Conservation (phyloP, 2,113 vertebrate genomes). For the Lycocorax pyrrhopterus region DNA sequence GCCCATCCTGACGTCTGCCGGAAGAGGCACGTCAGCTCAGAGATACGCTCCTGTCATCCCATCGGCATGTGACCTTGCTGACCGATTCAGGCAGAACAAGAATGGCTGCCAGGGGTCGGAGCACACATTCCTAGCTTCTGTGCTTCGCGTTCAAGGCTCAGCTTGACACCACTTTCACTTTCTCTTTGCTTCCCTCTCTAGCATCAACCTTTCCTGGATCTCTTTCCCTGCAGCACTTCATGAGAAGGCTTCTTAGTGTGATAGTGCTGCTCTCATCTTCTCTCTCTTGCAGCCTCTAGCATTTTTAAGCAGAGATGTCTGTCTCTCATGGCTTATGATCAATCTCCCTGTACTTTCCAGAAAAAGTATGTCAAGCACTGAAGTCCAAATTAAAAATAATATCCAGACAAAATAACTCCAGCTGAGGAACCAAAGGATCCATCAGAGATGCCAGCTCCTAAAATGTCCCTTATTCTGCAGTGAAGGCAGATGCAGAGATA, state of each 20-base stretch:
- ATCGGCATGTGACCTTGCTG: not conserved
- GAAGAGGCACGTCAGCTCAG: not conserved
- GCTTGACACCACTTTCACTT: slow-evolving; percentile 12
- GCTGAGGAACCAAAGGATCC: not conserved
- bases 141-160: not conserved
- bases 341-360: not conserved
- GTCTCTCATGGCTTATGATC: not conserved
- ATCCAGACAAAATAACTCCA: not conserved
- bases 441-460: not conserved
- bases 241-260: not conserved
- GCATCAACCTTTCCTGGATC: not conserved
- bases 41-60: not conserved
- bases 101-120: not conserved
- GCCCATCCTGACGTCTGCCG: not conserved
- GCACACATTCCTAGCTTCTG: not conserved
- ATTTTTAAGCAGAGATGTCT: not conserved
- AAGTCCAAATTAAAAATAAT: not conserved
- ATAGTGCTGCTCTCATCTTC: not conserved
- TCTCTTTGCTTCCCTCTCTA: not conserved
- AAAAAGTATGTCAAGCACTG: not conserved
- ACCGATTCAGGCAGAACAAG: not conserved
- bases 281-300: not conserved
- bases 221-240: not conserved
- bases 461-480: not conserved
- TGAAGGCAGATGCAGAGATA: not conserved